Percentiles rank a stretch among this genome's conserved stretches.
phyloP scores from a whole-genome alignment of 2,797 vertebrate species.

The Microctenopoma steveboyesi region DNA sequence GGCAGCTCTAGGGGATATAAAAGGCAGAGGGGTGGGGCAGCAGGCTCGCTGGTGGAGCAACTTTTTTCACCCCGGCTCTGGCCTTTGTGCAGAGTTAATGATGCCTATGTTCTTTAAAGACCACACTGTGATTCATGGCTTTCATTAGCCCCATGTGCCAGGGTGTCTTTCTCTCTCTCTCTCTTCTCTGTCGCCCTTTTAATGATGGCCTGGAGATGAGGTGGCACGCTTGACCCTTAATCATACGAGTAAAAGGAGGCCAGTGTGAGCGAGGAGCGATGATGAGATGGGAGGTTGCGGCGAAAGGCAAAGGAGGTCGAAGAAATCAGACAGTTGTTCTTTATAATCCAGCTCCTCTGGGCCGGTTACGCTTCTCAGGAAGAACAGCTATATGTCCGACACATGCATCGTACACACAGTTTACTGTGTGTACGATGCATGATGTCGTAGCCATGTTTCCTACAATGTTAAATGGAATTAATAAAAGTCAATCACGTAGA shows the following conservation, averaged over 20 bases:
- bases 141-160: constrained; percentile 93
- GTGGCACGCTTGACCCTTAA: constrained; percentile 98
- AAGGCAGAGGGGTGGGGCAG: constrained; percentile 64
- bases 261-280: constrained; percentile 54
- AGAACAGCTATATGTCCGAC: constrained; percentile 8
- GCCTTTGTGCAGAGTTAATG: constrained; percentile 86
- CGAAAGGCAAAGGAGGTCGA: constrained; percentile 83
- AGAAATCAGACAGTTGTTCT: constrained; percentile 78
- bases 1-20: constrained; percentile 59
- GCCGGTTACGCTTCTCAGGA: constrained; percentile 79
- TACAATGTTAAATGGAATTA: too few species aligned
- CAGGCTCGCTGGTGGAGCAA: constrained; percentile 71
- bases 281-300: constrained; percentile 71
- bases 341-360: constrained; percentile 92
- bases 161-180: constrained; percentile 72
- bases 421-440: too few species aligned
- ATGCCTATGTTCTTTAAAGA: constrained; percentile 85
- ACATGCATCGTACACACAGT: background rate
- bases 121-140: constrained; percentile 93
- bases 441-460: too few species aligned
- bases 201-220: constrained; percentile 98
- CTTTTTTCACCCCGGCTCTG: constrained; percentile 77
- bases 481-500: too few species aligned
- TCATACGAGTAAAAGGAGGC: constrained; percentile 83
- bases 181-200: constrained; percentile 79